Evolutionary conservation across 1,140 invertebrate species (phyloP).

Genomic region (Drosophila nasuta): DNA sequence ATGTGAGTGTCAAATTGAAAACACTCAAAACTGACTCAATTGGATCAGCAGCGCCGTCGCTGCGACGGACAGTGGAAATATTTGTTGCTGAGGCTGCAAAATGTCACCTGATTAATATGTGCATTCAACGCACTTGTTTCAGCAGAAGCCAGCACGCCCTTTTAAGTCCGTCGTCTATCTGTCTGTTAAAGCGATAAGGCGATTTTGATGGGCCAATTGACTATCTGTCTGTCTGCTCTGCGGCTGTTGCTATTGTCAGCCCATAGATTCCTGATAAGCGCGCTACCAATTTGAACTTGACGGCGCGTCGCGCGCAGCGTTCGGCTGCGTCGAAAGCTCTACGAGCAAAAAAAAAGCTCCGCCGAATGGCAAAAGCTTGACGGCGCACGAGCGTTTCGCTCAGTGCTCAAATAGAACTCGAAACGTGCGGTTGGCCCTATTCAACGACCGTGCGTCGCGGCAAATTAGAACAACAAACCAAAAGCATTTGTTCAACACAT

Average conservation of each 20-base stretch:
- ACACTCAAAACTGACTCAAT: too few species aligned
- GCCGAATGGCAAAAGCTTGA: constrained; percentile 58
- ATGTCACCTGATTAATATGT: constrained; percentile 45
- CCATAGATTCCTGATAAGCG: constrained; percentile 63
- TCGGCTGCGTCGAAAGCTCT: constrained; percentile 36
- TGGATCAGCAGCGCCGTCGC: constrained; percentile 6
- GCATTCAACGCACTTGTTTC: constrained; percentile 13
- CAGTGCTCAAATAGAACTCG: constrained; percentile 73
- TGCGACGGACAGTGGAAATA: constrained; percentile 21
- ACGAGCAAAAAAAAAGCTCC: constrained; percentile 33
- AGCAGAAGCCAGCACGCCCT: constrained; percentile 17
- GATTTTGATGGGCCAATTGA: constrained; percentile 19
- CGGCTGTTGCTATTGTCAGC: constrained; percentile 26
- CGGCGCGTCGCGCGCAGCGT: constrained; percentile 21
- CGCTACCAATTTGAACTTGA: constrained; percentile 32
- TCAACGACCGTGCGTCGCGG: constrained; percentile 58
- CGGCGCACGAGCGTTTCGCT: constrained; percentile 19
- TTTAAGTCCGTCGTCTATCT: neutral
- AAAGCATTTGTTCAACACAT: constrained; percentile 46
- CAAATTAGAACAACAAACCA: constrained; percentile 37
- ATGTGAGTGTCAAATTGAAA: too few species aligned
- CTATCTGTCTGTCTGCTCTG: constrained; percentile 17
- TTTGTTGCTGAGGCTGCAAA: constrained; percentile 32
- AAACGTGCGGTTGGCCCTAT: constrained; percentile 33
- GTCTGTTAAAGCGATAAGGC: constrained; percentile 7